Evolutionary conservation across 2,113 vertebrate genomes (phyloP), one percentile per base, ranked within the genome.

Genomic region (Perccottus glenii): DNA sequence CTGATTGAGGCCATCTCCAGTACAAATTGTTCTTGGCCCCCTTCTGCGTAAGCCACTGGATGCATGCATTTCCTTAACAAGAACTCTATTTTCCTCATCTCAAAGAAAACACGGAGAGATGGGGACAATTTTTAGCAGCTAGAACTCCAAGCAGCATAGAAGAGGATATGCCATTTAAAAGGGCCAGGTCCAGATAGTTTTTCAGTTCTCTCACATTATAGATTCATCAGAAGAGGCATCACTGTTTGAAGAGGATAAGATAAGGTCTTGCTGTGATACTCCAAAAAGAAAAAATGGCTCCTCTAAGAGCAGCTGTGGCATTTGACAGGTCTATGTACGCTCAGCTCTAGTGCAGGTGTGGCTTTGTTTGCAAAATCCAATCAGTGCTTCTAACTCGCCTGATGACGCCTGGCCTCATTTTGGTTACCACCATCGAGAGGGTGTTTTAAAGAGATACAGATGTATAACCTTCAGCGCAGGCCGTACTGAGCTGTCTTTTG

Each of bases 151-250:
- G 69, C 53, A 56, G 59, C 12, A 78, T 11, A 62, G 43, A 59
- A 60, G 50, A 19, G 48, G 61, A 74, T 46, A 69, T 73, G 68
- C 57, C 70, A 70, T 47, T 77, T 73, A 78, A 84, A 83, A 74
- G 70, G 67, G 80, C 67, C 74, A 77, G 69, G 80, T 80, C 71
- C 71, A 84, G 82, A 85, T 83, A 83, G 81, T 89, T 87, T 82
- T 78, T 70, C 64, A 85, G 82, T 83, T 83, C 68, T 74, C 58
- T 61, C 71, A 60, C 78, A 80, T 82, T 79, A 78, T 72, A 81
- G 58, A 83, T 81, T 82, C 71, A 87, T 80, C 72, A 80, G 46
- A 70, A 77, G 75, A 50, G 78, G 75, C 77, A 71, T 83, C 64
- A 11, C 43, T 67, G 71, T 73, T 78, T 82, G 61, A 82, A 84